Conservation (phyloP, 2,113 vertebrate genomes). For the Leptosomus discolor region DNA sequence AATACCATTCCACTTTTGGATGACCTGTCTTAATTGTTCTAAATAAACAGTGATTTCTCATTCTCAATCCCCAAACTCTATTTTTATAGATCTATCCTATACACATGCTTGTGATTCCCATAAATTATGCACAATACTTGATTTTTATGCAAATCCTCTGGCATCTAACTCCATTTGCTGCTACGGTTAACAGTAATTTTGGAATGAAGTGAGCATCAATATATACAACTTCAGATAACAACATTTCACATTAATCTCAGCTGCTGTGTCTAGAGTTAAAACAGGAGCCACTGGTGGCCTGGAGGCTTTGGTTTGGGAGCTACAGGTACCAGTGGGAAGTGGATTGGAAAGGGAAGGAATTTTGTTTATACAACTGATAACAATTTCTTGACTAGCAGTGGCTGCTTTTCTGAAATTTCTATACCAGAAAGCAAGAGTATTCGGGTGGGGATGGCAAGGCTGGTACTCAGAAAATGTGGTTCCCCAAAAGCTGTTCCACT, state of each 20-base stretch:
- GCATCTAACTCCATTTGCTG: background rate
- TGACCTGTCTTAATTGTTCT: background rate
- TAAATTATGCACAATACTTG: fast-evolving
- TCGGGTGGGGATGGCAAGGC: background rate
- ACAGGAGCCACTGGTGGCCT: background rate
- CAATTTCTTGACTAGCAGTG: background rate
- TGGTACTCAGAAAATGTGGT: background rate
- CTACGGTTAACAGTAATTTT: background rate
- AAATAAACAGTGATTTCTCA: background rate
- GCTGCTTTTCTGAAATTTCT: background rate
- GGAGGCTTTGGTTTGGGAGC: background rate
- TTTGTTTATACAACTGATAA: background rate
- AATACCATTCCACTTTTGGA: background rate
- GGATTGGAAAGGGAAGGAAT: background rate
- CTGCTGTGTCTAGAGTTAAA: background rate
- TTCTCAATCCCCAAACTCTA: background rate
- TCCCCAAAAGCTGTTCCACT: background rate
- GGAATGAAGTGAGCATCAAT: background rate
- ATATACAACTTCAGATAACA: background rate
- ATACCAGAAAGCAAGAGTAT: background rate
- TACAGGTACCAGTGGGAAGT: background rate
- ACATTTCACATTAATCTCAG: background rate
- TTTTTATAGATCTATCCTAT: background rate
- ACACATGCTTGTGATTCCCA: background rate
- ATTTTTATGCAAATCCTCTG: background rate